Base-by-base conservation (phyloP, 2,888 invertebrate genomes). In the Willowsia nigromaculata region DNA sequence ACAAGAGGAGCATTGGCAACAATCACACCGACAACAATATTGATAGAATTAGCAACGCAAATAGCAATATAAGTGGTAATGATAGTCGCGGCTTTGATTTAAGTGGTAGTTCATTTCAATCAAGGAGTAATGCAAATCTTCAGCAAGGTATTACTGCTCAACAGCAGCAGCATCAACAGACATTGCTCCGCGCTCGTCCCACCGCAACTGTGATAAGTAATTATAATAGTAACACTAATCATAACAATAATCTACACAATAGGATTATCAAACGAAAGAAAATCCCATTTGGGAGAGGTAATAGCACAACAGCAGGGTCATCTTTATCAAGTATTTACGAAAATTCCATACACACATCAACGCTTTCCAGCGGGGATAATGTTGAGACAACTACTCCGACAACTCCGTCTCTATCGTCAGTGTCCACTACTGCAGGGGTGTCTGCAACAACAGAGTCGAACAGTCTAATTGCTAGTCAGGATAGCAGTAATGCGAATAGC, bases 191-290 rank as follows among this genome's bases (percentile, higher is more conserved):
- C 3, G 86, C 86, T 83, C 88, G 91, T 86, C 91, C 91, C 68
- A 91, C 91, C 89, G 56, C 89, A 78, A 85, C 91, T 89, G 90
- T 91, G 89, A 90, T 90, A 87, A 90, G 89, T 11, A 90, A 88
- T 89, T 91, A 91, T 90, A 90, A 90, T 40, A 85, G 65, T 78
- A 82, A 62, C 59, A 43, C 1, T 33, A 90, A 90, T 53, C 90
- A 62, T 81, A 87, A 80, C 43, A 87, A 53, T 71, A 87, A 84
- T 84, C 68, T 84, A 50, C 84, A 90, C 85, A 91, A 91, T 83
- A 80, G 92, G 18, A 87, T 92, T n/a, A 85, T 92, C 15, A 92
- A 92, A 53, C 85, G 92, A 13, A 80, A 90, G 40, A 92, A 92
- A 37, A 43, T 88, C n/a, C 88, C 90, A 0, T 47, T 59, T 50